These are phyloP conservation scores for Synchiropus splendidus DNA, from an alignment of 2,113 vertebrate species.

Conservation along the genomic window DNA sequence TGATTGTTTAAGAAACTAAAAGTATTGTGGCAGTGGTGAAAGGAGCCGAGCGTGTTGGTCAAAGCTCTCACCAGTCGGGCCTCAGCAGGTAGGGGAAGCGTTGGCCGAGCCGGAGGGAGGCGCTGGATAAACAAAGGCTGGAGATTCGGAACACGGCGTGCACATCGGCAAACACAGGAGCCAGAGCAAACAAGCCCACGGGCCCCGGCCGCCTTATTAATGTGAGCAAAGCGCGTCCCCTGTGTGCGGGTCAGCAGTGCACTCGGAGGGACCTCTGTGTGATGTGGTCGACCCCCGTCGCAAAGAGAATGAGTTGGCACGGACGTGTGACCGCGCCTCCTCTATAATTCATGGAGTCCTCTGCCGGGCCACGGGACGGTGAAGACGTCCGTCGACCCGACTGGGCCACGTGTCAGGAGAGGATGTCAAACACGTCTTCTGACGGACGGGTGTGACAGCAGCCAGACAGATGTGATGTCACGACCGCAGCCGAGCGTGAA, in stretches of 20 bases:
- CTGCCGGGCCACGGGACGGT: conserved; percentile 31
- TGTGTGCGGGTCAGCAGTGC: not conserved
- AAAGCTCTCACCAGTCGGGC: conserved; percentile 38
- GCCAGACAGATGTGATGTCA: conserved; percentile 11
- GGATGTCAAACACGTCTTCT: conserved; percentile 27
- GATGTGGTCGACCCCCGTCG: not conserved
- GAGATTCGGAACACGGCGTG: conserved; percentile 32
- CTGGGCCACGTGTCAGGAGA: conserved; percentile 23
- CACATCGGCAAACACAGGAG: conserved; percentile 22
- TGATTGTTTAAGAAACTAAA: too few species aligned
- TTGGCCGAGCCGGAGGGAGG: conserved; percentile 33
- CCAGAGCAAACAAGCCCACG: not conserved
- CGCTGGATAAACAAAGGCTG: conserved; percentile 22
- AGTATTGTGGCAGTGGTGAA: not conserved
- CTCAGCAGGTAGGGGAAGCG: conserved; percentile 40
- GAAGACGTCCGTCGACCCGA: conserved; percentile 43
- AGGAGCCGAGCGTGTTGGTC: conserved; percentile 16
- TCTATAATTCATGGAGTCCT: conserved; percentile 47
- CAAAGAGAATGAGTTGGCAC: not conserved
- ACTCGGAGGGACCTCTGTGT: conserved; percentile 17
- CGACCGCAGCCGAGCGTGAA: conserved; percentile 1
- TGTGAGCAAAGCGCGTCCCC: too few species aligned
- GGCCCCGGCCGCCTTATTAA: not conserved
- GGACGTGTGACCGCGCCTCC: conserved; percentile 8
- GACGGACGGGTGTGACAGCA: conserved; percentile 15